Base-by-base conservation (phyloP, 2,797 vertebrate genomes). In the Phylloscopus collybita region DNA sequence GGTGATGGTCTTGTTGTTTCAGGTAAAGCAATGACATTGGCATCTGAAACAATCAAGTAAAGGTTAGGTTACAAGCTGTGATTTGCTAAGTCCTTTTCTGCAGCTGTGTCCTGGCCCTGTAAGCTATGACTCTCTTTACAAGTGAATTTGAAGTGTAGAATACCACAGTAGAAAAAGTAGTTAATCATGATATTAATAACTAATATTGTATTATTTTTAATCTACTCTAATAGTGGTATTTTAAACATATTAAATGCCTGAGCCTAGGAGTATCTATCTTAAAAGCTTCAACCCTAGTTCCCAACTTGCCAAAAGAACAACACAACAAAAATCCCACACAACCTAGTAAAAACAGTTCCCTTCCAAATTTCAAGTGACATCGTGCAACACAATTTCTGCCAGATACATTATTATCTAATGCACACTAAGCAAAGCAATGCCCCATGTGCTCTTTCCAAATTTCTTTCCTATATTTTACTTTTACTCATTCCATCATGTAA, bases 41-140 rank as follows among this genome's bases (percentile, higher is more conserved):
- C 60, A 83, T 36, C 80, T 42, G 26, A 91, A 94, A 81, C 5
- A 5, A 84, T 86, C 80, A 93, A 82, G 56, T 25, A 80, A 95
- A 93, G 51, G 81, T 92, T 60, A 79, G 30, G 59, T 44, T 81
- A 53, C 32, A 69, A 89, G 18, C 66, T 84, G 51, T 80, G 79
- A 94, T 88, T 83, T 93, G 51, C 59, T 12, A 90, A 92, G 36
- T 91, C 62, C 82, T 86, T 90, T 94, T 96, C 84, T 94, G 36
- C 65, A 60, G 61, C 62, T 70, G 11, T 75, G 78, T 71, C 27
- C 38, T 34, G 42, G 42, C n/a, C 42, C 61, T 50, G 4, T 16
- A 78, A 81, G 45, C 71, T 86, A 53, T 2, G 40, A 75, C 51
- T 45, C 38, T 82, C 42, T n/a, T 2, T 69, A 15, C 27, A 80